These are phyloP conservation scores for Alexandromys fortis DNA, from an alignment of 2,113 vertebrate species.

Conservation along the genomic window DNA sequence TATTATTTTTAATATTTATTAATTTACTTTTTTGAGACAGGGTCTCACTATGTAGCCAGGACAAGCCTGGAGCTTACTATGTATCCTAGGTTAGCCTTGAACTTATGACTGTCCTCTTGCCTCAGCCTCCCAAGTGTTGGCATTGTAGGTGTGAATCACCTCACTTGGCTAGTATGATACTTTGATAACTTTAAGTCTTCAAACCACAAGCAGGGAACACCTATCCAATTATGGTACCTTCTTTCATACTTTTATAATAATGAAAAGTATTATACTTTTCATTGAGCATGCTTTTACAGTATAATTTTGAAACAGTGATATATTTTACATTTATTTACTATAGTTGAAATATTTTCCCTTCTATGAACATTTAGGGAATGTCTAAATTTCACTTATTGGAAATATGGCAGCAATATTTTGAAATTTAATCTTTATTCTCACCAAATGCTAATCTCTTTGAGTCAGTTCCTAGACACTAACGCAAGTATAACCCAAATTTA, in stretches of 20 bases:
- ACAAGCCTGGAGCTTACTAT: not conserved
- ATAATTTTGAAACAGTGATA: not conserved
- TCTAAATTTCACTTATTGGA: not conserved
- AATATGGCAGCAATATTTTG: not conserved
- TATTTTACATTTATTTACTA: not conserved
- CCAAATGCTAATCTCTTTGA: not conserved
- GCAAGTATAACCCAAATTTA: not conserved
- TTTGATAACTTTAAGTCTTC: not conserved
- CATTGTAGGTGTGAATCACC: not conserved
- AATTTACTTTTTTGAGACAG: not conserved
- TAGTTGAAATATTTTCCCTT: not conserved
- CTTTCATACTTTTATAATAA: not conserved
- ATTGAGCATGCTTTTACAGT: not conserved
- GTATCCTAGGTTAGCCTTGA: not conserved
- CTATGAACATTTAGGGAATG: not conserved
- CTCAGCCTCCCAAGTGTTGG: not conserved
- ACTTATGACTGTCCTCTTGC: too few species aligned
- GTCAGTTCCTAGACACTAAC: not conserved
- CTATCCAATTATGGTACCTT: not conserved
- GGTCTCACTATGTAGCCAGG: not conserved
- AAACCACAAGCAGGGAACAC: not conserved
- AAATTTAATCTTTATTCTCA: slow-evolving; percentile 41
- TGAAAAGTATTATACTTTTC: not conserved
- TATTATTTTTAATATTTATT: not conserved
- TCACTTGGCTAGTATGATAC: not conserved